A percentile compares a stretch with the other conserved stretches of the same genome.
phyloP scores from a whole-genome alignment of 2,797 vertebrate genomes.

The Sebastes flavidus region DNA sequence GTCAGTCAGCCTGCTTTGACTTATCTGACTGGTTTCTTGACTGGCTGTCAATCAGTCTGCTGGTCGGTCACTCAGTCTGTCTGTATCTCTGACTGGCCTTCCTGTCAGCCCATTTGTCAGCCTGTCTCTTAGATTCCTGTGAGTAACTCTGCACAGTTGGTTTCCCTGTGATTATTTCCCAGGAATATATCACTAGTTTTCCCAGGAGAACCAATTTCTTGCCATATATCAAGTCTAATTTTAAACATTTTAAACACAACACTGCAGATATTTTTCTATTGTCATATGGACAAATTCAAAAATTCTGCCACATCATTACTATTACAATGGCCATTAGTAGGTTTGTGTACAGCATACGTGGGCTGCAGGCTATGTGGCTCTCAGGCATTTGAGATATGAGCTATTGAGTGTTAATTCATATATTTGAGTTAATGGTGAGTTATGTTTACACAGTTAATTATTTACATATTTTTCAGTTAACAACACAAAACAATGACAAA shows the following conservation, averaged over 20 bases:
- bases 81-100: conserved; percentile 7
- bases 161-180: neutral
- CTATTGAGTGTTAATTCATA: neutral
- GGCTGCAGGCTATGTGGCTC: neutral
- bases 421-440: no score
- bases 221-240: neutral
- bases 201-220: neutral
- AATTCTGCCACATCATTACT: neutral
- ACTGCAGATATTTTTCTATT: neutral
- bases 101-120: conserved; percentile 19
- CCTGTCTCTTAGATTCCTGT: conserved; percentile 1
- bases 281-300: neutral
- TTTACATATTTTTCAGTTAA: no score
- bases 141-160: neutral
- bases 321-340: neutral
- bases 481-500: no score
- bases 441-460: no score
- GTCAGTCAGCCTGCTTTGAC: conserved; percentile 29
- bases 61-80: conserved; percentile 15
- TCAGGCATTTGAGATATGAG: neutral
- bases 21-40: conserved; percentile 34
- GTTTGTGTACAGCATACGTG: neutral
- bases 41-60: conserved; percentile 37
- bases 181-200: neutral
- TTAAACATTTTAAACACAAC: neutral